These are phyloP conservation scores for Monarcha castaneiventris DNA, from an alignment of 2,113 vertebrate genomes.

Conservation along the genomic window DNA sequence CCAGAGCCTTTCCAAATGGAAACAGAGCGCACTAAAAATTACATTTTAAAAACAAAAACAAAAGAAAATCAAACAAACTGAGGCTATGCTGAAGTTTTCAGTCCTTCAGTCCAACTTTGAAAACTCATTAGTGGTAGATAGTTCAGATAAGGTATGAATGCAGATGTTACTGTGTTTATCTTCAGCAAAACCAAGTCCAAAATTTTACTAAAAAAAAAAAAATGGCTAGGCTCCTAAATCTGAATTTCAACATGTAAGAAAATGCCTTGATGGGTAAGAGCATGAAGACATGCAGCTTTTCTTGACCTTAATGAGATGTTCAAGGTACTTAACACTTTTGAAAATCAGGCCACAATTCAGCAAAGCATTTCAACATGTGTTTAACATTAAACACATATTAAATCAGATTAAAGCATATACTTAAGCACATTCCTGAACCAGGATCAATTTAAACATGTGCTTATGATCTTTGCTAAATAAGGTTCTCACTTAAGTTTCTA, in stretches of 20 bases:
- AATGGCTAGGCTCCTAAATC: background rate
- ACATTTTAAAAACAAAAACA: slow-evolving; percentile 16
- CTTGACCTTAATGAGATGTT: slow-evolving; percentile 60
- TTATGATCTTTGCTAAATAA: slow-evolving; percentile 51
- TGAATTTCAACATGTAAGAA: slow-evolving; percentile 34
- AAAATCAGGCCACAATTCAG: slow-evolving; percentile 63
- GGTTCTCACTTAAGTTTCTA: slow-evolving; percentile 42
- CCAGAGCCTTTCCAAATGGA: slow-evolving; percentile 33
- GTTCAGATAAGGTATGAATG: slow-evolving; percentile 53
- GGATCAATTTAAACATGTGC: slow-evolving; percentile 61
- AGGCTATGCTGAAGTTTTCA: background rate
- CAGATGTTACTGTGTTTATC: slow-evolving; percentile 57
- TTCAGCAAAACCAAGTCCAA: background rate
- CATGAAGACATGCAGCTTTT: slow-evolving; percentile 25
- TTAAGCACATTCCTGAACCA: slow-evolving; percentile 60
- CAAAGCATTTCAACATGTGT: slow-evolving; percentile 57
- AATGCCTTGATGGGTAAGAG: slow-evolving; percentile 29
- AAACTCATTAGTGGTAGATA: slow-evolving; percentile 45
- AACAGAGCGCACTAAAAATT: slow-evolving; percentile 16
- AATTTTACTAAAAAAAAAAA: too few species aligned
- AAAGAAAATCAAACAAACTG: slow-evolving; percentile 12
- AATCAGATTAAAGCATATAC: slow-evolving; percentile 62
- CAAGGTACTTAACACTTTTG: slow-evolving; percentile 55
- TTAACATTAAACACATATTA: slow-evolving; percentile 64
- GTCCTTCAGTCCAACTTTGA: slow-evolving; percentile 24